Percentiles rank a stretch among this genome's conserved stretches.
Evolutionary conservation across 1,140 invertebrate species (phyloP).

Genomic region (Platorchestia sp.): DNA sequence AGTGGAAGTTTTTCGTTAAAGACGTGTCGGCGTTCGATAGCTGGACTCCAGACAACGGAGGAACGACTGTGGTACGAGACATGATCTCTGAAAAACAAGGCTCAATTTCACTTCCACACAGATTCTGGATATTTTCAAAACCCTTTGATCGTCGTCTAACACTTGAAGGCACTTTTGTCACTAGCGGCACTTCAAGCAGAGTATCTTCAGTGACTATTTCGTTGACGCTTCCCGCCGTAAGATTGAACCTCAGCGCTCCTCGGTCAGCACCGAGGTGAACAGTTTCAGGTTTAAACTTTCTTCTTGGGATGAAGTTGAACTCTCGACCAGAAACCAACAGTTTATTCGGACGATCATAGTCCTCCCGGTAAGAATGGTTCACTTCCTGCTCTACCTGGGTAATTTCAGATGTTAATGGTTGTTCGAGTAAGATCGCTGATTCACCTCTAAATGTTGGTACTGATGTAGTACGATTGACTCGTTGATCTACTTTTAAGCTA

Average conservation of each 20-base stretch:
- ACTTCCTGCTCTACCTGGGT: neutral
- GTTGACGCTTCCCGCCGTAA: neutral
- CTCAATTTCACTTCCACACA: neutral
- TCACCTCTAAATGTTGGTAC: neutral
- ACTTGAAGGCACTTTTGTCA: neutral
- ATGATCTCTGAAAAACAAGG: neutral
- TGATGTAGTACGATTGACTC: neutral
- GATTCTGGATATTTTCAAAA: neutral
- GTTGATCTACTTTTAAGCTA: neutral
- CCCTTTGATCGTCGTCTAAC: neutral
- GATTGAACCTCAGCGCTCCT: neutral
- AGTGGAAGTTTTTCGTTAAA: neutral
- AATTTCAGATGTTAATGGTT: neutral
- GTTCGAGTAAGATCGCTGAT: neutral
- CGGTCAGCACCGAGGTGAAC: neutral
- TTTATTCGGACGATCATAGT: neutral
- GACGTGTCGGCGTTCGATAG: neutral
- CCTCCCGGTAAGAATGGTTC: neutral
- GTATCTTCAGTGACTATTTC: neutral
- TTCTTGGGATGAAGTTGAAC: neutral
- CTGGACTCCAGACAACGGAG: neutral
- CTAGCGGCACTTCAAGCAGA: neutral
- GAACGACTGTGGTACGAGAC: neutral
- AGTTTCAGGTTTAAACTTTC: neutral
- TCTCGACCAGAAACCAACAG: neutral